Base-by-base conservation (phyloP, 2,113 vertebrate genomes). In the Piprites chloris region DNA sequence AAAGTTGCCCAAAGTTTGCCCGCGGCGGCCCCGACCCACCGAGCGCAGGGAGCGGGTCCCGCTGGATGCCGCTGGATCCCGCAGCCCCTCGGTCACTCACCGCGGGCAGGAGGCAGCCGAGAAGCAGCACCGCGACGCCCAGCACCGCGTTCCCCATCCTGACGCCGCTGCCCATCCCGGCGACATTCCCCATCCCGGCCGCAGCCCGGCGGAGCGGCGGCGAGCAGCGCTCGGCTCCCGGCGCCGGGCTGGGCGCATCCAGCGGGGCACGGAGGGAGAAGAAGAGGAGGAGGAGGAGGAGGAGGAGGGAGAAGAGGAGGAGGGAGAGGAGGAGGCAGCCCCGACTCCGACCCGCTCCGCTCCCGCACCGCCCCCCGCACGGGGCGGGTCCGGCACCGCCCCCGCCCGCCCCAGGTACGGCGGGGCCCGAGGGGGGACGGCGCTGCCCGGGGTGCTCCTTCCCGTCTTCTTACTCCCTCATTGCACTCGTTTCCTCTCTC, bases 1-100 rank as follows among this genome's bases (percentile, higher is more conserved):
- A 1, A 95, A 96, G 85, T 95, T 93, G 41, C 78, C 81, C 52
- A 13, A 96, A 97, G 85, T 97, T 96, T 68, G 28, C 78, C 78
- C 65, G 32, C 6, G 49, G 75, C 44, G 37, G 39, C 20, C 33
- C 9, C 56, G 33, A 6, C 33, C 5, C 14, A 9, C 9, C 14
- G n/a, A 35, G n/a, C 56, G 56, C 56, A 10, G n/a, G 56, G 56
- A 33, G 55, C 55, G 55, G 32, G n/a, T 49, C 1, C 71, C 42
- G 26, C 30, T 28, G 50, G 50, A 28, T 13, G 24, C 49, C 49
- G 47, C 23, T 8, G 47, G 22, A 26, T 26, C 49, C 55, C 50
- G 59, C 59, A 41, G 39, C 61, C 24, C 61, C n/a, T 37, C 61
- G 59, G 9, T 37, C 62, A 92, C 96, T 97, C 94, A 97, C 97